Base-by-base conservation (phyloP, 2,113 vertebrate species). In the Podocnemis expansa region DNA sequence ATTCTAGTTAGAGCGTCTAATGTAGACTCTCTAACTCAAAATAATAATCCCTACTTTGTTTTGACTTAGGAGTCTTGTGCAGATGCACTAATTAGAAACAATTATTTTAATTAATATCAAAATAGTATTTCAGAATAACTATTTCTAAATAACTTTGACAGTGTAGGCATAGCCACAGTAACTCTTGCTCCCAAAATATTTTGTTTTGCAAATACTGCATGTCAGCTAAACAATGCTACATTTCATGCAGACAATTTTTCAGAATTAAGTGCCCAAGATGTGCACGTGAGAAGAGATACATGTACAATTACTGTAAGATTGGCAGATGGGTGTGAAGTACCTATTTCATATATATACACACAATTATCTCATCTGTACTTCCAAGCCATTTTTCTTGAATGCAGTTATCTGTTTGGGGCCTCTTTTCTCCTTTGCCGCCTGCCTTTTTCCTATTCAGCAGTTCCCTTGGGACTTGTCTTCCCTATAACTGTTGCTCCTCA, bases 201-300 rank as follows among this genome's bases (percentile, higher is more conserved):
- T 89, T 89, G 29, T 63, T 63, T 63, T 63, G 49, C n/a, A 54
- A 96, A 95, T 95, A 47, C 82, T 93, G 21, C 86, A 75, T 93
- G 93, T 91, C 85, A 91, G 56, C 78, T 89, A 89, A 91, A 6
- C 83, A 4, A 82, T 87, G 93, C 94, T 79, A 93, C 5, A 27
- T 78, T 94, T 93, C 86, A 82, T 2, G 85, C 92, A 76, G 14
- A 80, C 94, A 82, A 24, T 16, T 89, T 91, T 89, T 94, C 93
- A 96, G 70, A 96, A 84, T 54, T 0, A 83, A 90, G 52, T 80
- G 90, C 43, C n/a, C n/a, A 41, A 73, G 21, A 21, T 75, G 41
- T 0, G 1, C 45, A 67, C 75, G 41, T 43, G 73, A 63, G 81
- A 93, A 84, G 63, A 56, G 91, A 84, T 70, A n/a, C n/a, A 89